phyloP scores from a whole-genome alignment of 2,797 vertebrate genomes.

The Lepilemur septentrionalis region DNA sequence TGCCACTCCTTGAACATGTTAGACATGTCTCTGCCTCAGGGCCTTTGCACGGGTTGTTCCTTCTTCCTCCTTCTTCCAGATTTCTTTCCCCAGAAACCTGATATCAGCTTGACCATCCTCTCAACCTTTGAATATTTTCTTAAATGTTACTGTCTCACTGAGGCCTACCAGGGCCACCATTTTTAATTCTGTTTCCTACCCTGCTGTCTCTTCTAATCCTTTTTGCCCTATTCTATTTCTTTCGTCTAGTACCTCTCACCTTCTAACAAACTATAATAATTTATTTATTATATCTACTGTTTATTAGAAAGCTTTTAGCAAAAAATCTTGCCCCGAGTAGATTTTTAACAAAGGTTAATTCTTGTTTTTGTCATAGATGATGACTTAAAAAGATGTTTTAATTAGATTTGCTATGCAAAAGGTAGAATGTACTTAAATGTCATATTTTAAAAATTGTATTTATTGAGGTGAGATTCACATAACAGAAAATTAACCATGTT shows the following conservation, averaged over 20 bases:
- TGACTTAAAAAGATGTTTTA: neutral
- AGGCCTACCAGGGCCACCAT: neutral
- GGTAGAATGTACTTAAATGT: neutral
- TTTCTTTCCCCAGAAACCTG: neutral
- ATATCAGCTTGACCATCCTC: neutral
- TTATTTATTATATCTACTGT: neutral
- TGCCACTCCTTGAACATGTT: neutral
- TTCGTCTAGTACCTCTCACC: neutral
- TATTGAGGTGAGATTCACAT: neutral
- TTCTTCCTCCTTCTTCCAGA: neutral
- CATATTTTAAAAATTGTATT: neutral
- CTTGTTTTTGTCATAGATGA: neutral
- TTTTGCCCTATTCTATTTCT: neutral
- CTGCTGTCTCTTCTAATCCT: neutral
- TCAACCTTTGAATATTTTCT: constrained; percentile 21
- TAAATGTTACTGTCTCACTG: neutral
- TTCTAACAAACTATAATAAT: neutral
- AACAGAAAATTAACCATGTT: neutral
- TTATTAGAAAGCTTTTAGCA: constrained; percentile 6
- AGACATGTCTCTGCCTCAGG: neutral
- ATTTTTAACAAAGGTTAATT: constrained; percentile 17
- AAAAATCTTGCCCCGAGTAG: neutral
- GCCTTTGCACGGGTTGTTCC: neutral
- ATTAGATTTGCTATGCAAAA: constrained; percentile 45
- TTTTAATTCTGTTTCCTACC: neutral